A percentile compares a stretch with the other conserved stretches of the same genome.
These are phyloP conservation scores for Drosophila yakuba DNA, from an alignment of 1,140 invertebrate species.

Conservation along the genomic window DNA sequence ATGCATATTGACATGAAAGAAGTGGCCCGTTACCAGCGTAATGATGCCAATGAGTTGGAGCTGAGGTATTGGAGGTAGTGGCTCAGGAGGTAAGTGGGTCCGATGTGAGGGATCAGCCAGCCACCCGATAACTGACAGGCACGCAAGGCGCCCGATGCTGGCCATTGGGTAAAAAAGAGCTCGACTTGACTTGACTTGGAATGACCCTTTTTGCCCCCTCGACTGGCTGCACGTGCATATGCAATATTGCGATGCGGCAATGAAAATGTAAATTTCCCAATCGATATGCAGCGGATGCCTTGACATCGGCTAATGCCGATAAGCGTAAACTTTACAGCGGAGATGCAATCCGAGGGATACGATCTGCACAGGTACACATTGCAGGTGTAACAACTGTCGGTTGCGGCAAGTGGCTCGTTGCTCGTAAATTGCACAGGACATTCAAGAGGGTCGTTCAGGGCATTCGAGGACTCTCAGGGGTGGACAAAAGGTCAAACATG, in stretches of 20 bases:
- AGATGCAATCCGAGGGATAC: slow-evolving; percentile 42
- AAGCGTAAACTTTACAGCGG: slow-evolving; percentile 51
- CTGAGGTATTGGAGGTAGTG: slow-evolving; percentile 9
- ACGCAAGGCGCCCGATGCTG: slow-evolving; percentile 69
- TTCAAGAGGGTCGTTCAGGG: slow-evolving; percentile 10
- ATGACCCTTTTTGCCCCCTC: slow-evolving; percentile 24
- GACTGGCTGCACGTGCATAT: slow-evolving; percentile 53
- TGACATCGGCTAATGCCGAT: slow-evolving; percentile 62
- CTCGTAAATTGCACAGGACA: slow-evolving; percentile 77
- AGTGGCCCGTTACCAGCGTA: slow-evolving; percentile 51
- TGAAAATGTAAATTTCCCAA: slow-evolving; percentile 76
- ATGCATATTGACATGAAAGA: slow-evolving; percentile 78
- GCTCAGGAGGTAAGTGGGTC: slow-evolving; percentile 50
- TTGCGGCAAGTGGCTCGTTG: slow-evolving; percentile 47
- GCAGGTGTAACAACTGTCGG: slow-evolving; percentile 79
- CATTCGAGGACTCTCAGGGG: slow-evolving; percentile 3
- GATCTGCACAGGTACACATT: not conserved
- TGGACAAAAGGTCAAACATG: slow-evolving; percentile 11
- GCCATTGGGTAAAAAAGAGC: slow-evolving; percentile 14
- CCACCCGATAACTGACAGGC: slow-evolving; percentile 72
- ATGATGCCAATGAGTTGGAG: slow-evolving; percentile 14
- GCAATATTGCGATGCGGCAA: slow-evolving; percentile 17
- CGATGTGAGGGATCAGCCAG: slow-evolving; percentile 37
- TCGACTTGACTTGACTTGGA: not conserved
- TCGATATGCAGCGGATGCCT: slow-evolving; percentile 72